A percentile compares a stretch with the other conserved stretches of the same genome.
Conservation (phyloP, 2,797 vertebrate genomes). For the Enteromius afrohamiltoni region DNA sequence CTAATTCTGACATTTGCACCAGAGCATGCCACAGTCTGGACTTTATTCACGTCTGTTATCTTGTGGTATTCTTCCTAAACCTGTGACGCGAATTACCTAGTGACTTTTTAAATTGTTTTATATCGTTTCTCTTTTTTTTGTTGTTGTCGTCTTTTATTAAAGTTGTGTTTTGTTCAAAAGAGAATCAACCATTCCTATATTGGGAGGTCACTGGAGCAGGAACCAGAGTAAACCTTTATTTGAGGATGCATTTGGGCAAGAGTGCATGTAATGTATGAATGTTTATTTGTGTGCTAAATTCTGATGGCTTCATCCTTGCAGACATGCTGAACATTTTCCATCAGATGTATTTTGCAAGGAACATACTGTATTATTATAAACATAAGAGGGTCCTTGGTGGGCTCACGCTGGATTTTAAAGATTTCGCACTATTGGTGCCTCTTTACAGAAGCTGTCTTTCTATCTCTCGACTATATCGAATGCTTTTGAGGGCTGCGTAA, state of each 20-base stretch:
- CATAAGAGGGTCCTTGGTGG: conserved; percentile 31
- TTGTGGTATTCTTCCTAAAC: conserved; percentile 51
- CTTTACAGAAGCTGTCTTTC: conserved; percentile 54
- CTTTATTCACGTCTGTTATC: conserved; percentile 36
- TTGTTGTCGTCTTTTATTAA: conserved; percentile 62
- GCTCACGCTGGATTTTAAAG: conserved; percentile 50
- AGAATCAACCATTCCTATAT: conserved; percentile 75
- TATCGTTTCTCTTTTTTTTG: conserved; percentile 37
- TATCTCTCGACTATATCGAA: conserved; percentile 24
- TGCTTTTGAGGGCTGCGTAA: conserved; percentile 32
- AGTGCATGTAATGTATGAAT: conserved; percentile 51
- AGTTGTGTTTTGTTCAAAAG: conserved; percentile 65
- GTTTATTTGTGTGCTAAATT: conserved; percentile 52
- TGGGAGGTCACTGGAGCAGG: conserved; percentile 79
- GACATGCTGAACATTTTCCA: conserved; percentile 58
- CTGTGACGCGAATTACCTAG: conserved; percentile 58
- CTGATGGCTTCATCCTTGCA: conserved; percentile 60
- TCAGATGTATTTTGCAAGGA: conserved; percentile 50
- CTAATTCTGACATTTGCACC: conserved; percentile 49
- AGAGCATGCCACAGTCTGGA: conserved; percentile 56
- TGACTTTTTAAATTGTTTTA: conserved; percentile 47
- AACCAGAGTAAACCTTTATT: conserved; percentile 43
- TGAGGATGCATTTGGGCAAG: conserved; percentile 42
- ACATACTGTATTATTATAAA: conserved; percentile 49
- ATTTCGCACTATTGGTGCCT: conserved; percentile 46